Evolutionary conservation across 2,113 vertebrate genomes (phyloP), one percentile per base, ranked within the genome.

Genomic region (Pangasianodon hypophthalmus): DNA sequence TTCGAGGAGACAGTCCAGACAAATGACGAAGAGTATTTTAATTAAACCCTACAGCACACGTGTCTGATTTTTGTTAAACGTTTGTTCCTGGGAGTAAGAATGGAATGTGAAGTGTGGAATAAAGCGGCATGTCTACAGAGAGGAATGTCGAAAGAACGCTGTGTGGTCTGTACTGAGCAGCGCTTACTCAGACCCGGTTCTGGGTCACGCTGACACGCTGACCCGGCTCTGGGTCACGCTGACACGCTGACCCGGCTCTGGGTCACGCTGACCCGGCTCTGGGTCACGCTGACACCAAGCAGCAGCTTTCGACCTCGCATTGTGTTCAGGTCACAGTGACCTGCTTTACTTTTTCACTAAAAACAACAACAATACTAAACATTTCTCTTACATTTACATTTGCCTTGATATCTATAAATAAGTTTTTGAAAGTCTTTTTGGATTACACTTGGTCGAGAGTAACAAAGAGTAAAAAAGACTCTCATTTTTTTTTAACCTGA

Each of bases 11-110:
- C 85, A 24, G 44, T n/a, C 32, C 69, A 56, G 62, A 52, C 41
- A 67, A 86, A 56, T 6, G n/a, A 73, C 56, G 44, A 86, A 54
- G 67, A 71, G n/a, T 58, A 41, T 71, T 84, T 58, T 84, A 84
- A 84, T 88, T 29, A 44, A 84, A 81, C 67, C 48, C 64, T 88
- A 29, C 32, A 56, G 67, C 80, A n/a, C 79, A 32, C 50, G 16
- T 10, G 2, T 32, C 48, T 6, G 79, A 54, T 32, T 52, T 82
- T 32, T 32, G 13, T 52, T 32, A 19, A 16, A 54, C 9, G 5
- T 81, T 81, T 54, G 14, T 80, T 52, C 26, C 48, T 80, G 77
- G 16, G 46, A n/a, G 77, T 52, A 9, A 32, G 18, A 82, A 18
- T 21, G 29, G 16, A 54, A 54, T 32, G 50, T 82, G n/a, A 54